Evolutionary conservation across 2,113 vertebrate genomes (phyloP).

Genomic region (Percina caprodes): DNA sequence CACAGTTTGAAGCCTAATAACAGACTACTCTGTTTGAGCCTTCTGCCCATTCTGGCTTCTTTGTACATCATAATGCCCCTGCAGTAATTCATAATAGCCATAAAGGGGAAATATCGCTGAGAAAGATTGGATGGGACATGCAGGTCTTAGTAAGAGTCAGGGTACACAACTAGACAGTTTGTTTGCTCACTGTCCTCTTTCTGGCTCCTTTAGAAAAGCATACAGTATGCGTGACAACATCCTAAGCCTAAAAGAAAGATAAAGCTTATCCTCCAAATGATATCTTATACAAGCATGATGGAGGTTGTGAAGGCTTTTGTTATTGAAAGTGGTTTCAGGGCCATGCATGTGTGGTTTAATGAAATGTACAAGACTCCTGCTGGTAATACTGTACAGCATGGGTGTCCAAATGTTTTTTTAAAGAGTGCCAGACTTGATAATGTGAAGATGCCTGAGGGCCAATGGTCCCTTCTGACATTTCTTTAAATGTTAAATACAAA

Average conservation of each 20-base stretch:
- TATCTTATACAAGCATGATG: constrained; percentile 2
- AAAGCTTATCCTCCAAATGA: constrained; percentile 38
- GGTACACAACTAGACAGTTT: not conserved
- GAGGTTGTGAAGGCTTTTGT: constrained; percentile 20
- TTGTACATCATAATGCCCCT: not conserved
- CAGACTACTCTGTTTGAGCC: too few relatives aligned
- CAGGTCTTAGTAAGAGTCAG: not conserved
- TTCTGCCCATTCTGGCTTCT: not conserved
- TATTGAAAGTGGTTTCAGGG: constrained; percentile 14
- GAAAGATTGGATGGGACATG: not conserved
- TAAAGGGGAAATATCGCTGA: not conserved
- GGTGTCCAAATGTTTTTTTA: too few relatives aligned
- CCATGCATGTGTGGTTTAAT: not conserved
- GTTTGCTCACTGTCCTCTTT: constrained; percentile 16
- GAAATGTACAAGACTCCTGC: not conserved
- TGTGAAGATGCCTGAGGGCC: too few relatives aligned
- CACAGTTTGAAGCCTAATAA: too few relatives aligned
- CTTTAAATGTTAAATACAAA: too few relatives aligned
- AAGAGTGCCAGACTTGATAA: too few relatives aligned
- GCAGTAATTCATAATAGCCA: not conserved
- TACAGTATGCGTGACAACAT: constrained; percentile 4
- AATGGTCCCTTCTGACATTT: too few relatives aligned
- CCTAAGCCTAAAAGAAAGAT: constrained; percentile 27
- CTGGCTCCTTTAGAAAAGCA: constrained; percentile 24
- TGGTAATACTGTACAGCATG: not conserved